These are phyloP conservation scores for Telenomus remus DNA, from an alignment of 1,140 invertebrate species.

Conservation along the genomic window DNA sequence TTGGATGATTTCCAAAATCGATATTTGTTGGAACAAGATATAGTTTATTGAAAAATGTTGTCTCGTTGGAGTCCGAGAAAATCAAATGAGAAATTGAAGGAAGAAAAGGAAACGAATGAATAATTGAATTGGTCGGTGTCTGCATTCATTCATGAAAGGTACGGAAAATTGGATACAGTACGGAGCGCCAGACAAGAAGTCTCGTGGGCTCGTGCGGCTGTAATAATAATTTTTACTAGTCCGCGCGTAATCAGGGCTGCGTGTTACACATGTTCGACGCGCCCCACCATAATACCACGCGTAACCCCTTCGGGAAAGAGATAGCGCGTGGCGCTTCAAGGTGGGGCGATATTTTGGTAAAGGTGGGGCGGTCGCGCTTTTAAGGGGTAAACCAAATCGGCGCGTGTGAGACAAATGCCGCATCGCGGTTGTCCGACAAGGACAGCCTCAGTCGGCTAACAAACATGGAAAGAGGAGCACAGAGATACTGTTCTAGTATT, in stretches of 20 bases:
- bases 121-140: not conserved
- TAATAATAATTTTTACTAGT: constrained; percentile 75
- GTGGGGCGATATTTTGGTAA: constrained; percentile 59
- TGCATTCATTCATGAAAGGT: constrained; percentile 22
- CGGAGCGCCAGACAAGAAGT: constrained; percentile 13
- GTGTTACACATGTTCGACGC: constrained; percentile 72
- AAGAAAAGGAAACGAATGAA: not conserved
- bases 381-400: constrained; percentile 52
- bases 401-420: constrained; percentile 27
- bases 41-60: no score
- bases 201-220: constrained; percentile 50
- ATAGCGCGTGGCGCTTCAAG: constrained; percentile 26
- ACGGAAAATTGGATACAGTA: constrained; percentile 11
- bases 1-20: no score
- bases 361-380: constrained; percentile 41
- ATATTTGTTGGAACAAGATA: no score
- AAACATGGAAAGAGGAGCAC: constrained; percentile 40
- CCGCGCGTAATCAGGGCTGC: constrained; percentile 72
- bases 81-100: not conserved
- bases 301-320: constrained; percentile 49
- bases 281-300: constrained; percentile 49
- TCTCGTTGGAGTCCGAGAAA: no score
- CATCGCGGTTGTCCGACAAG: constrained; percentile 15
- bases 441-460: constrained; percentile 26
- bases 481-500: constrained; percentile 58